Evolutionary conservation across 1,140 invertebrate genomes (phyloP).

Genomic region (Bicyclus anynana): DNA sequence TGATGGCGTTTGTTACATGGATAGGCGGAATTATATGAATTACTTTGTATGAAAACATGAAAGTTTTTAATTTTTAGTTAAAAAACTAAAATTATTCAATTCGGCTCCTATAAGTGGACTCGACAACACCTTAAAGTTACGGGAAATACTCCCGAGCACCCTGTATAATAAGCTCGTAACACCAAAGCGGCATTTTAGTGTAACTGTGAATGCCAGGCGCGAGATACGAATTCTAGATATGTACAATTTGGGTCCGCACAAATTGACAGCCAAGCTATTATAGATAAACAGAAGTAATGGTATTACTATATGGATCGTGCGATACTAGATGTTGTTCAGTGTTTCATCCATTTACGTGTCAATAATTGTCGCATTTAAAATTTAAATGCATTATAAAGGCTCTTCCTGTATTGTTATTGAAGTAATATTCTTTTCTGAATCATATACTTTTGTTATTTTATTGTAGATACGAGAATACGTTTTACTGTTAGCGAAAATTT

Average conservation of each 20-base stretch:
- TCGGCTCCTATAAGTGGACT: no score
- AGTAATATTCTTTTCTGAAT: no score
- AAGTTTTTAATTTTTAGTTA: no score
- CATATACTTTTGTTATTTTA: no score
- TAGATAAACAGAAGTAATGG: conserved; percentile 36
- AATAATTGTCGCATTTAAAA: conserved; percentile 5
- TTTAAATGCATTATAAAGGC: neutral
- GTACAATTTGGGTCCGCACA: conserved; percentile 16
- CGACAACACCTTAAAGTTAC: no score
- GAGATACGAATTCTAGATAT: conserved; percentile 18
- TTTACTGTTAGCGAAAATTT: no score
- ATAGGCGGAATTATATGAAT: no score
- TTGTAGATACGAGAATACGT: no score
- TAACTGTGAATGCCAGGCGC: conserved; percentile 12
- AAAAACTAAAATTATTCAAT: no score
- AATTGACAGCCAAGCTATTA: conserved; percentile 33
- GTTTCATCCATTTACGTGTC: conserved; percentile 16
- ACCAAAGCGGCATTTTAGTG: neutral
- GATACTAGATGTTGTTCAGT: conserved; percentile 14
- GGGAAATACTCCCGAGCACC: no score
- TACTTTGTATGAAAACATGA: no score
- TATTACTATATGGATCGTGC: conserved; percentile 19
- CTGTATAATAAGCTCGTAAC: neutral
- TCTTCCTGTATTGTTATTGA: neutral
- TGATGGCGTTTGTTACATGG: no score